Conservation (phyloP, 2,113 vertebrate species). For the Callionymus lyra region DNA sequence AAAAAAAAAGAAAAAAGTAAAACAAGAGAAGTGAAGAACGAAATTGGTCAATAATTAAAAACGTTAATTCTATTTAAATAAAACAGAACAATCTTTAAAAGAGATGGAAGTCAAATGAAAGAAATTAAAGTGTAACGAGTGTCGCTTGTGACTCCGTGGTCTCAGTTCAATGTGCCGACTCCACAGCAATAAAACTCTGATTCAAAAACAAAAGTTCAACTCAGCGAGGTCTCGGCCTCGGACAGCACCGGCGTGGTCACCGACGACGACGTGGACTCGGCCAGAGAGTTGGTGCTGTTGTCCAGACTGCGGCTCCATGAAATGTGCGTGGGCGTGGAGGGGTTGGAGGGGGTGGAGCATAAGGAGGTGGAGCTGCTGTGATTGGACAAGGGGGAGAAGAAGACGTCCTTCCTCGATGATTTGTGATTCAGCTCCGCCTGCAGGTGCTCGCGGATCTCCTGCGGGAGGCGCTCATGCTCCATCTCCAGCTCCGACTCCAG, state of each 20-base stretch:
- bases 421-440: conserved; percentile 63
- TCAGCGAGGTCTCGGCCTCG: conserved; percentile 47
- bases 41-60: conserved; percentile 8
- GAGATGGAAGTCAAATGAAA: conserved; percentile 37
- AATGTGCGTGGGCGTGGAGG: conserved; percentile 47
- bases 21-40: conserved; percentile 12
- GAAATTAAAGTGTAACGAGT: conserved; percentile 38
- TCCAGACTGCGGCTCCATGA: conserved; percentile 46
- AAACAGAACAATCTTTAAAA: conserved; percentile 34
- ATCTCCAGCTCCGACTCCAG: conserved; percentile 62
- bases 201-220: conserved; percentile 25
- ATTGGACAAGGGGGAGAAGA: conserved; percentile 44
- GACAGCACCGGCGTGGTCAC: conserved; percentile 42
- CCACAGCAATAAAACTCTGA: conserved; percentile 36
- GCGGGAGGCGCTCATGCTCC: conserved; percentile 57
- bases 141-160: too few relatives aligned
- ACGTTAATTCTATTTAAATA: conserved; percentile 8
- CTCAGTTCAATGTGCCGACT: conserved; percentile 38
- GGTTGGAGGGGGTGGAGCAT: conserved; percentile 61
- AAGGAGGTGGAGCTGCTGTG: conserved; percentile 59
- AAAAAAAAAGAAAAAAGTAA: neutral
- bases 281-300: conserved; percentile 47
- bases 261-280: conserved; percentile 53
- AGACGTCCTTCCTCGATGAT: conserved; percentile 44
- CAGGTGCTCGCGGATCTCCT: conserved; percentile 71